Base-by-base conservation (phyloP, 2,797 vertebrate genomes). In the Falco concolor region DNA sequence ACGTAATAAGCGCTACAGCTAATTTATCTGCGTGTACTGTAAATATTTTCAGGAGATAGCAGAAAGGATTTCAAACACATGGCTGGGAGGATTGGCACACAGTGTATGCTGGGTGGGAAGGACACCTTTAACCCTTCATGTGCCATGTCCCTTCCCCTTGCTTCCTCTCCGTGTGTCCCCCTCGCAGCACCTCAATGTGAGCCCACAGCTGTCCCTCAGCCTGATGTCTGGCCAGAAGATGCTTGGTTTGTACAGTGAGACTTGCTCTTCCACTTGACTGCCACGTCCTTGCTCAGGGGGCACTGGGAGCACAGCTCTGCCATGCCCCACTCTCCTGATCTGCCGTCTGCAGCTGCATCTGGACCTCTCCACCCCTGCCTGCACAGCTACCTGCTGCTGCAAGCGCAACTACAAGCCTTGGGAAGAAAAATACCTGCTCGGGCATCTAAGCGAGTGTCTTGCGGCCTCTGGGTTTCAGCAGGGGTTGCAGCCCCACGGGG, bases 31-130 rank as follows among this genome's bases (percentile, higher is more conserved):
- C 95, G 0, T 94, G 88, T 97, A 95, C 86, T 97, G 96, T 97
- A 97, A 97, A 97, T 97, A 97, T 96, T 97, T 97, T 96, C 96
- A 96, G 94, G 95, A 97, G 96, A 97, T 96, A 97, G 96, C 93
- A 97, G 96, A 94, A 97, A 95, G 96, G 96, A 97, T 97, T 97
- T 97, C 96, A 97, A 97, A 97, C 96, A 97, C 94, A 96, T 95
- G 96, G 96, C 95, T 93, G 90, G 93, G 91, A 96, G 93, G 94
- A 95, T 84, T 96, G 94, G 96, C 95, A 95, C 86, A 95, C 68
- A 52, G 90, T 1, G 0, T 44, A 75, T 50, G 74, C 80, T 87
- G 93, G 88, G 77, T 95, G 93, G 94, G 92, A 95, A 92, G 90
- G 72, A 85, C 2, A 32, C 30, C 53, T 92, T 96, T 97, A 97